phyloP scores from a whole-genome alignment of 1,140 invertebrate genomes.

The Drosophila athabasca region DNA sequence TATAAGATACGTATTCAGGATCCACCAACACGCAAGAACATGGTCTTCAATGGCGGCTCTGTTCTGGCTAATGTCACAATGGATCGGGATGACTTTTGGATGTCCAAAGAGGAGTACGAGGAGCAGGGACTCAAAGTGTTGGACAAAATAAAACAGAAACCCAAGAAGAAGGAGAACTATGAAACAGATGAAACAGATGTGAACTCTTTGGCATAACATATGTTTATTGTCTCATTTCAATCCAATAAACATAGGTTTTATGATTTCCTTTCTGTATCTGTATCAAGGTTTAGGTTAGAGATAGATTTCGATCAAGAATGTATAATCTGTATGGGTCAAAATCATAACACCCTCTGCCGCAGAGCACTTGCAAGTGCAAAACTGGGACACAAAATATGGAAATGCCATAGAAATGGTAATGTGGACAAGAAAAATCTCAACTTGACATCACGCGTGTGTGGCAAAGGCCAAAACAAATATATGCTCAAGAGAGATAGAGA shows the following conservation, averaged over 20 bases:
- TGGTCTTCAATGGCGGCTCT: constrained; percentile 99
- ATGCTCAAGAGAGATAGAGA: constrained; percentile 15
- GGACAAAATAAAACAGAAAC: constrained; percentile 76
- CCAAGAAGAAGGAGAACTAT: constrained; percentile 32
- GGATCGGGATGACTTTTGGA: constrained; percentile 98
- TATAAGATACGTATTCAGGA: constrained; percentile 99
- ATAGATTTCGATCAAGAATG: too few relatives aligned
- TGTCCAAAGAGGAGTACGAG: constrained; percentile 96
- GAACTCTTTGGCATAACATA: background rate
- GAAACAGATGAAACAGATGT: constrained; percentile 4
- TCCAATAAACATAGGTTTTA: too few relatives aligned
- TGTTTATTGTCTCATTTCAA: too few relatives aligned
- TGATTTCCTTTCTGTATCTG: too few relatives aligned
- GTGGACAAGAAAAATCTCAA: constrained; percentile 32
- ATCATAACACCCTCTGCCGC: background rate
- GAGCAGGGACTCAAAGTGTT: constrained; percentile 89
- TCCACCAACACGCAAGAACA: constrained; percentile 98
- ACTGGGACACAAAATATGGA: constrained; percentile 63
- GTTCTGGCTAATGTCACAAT: constrained; percentile 99
- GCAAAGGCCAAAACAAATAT: constrained; percentile 26
- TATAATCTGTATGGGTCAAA: constrained; percentile 8
- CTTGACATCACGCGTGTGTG: constrained; percentile 22
- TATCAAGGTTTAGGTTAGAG: too few relatives aligned
- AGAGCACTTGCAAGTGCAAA: background rate
- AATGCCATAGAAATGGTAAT: constrained; percentile 51